Evolutionary conservation across 64 coral and sea anemone genomes (phyloP), one percentile per base, ranked within the genome.

Genomic region (Acropora yongei): DNA sequence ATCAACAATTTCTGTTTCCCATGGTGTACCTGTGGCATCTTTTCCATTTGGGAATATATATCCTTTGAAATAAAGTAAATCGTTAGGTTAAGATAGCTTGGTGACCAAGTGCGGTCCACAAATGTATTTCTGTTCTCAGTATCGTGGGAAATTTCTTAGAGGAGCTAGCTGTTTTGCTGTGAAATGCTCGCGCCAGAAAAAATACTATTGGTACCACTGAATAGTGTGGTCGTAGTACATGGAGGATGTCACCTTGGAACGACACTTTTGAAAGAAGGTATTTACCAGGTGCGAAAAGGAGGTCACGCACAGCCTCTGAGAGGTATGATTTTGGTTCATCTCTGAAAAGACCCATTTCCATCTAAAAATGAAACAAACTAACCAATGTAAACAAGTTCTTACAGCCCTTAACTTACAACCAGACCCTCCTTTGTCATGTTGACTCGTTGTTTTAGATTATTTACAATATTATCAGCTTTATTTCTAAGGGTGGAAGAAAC

Each of bases 281-380:
- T 44, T 82, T 44, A 83, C 80, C 80, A 67, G 80, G 41, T 47
- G 40, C 12, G 41, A 83, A 83, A 5, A 83, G 17, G 1, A 3
- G 20, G 1, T 83, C 80, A 2, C 57, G 18, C 11, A 47, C 10
- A 4, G 57, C 13, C 14, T 68, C 11, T 1, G 80, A 68, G 13
- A 83, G 13, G 44, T 83, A 83, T 6, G 12, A 9, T 40, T 67
- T 83, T 17, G 80, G 47, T 41, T n/a, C 80, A 4, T 44, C 19
- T 17, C n/a, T 47, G 60, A 83, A 83, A 17, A 83, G 80, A 67
- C 30, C 80, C 16, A 68, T 47, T 41, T 83, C 80, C 60, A 83
- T 6, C 80, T 83, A 41, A 47, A 30, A 67, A 41, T 0, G 42
- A 13, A 18, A 68, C 17, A n/a, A 19, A 20, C 8, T 4, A 40